Evolutionary conservation across 2,888 invertebrate species (phyloP), one percentile per base, ranked within the genome.

Genomic region (Pollenia amentaria): DNA sequence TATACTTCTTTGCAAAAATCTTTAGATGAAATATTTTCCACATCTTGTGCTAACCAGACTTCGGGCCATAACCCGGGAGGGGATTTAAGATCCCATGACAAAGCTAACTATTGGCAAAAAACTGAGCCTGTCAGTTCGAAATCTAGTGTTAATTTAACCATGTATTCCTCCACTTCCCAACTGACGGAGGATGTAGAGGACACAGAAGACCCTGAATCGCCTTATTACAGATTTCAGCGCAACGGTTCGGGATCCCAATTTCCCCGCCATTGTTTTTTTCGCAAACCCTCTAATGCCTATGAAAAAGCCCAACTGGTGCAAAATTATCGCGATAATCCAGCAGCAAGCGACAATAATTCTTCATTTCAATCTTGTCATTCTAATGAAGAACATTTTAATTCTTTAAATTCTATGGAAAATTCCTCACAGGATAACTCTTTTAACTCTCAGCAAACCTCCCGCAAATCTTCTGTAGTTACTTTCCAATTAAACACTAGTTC

Each of bases 201-300:
- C 60, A 57, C 21, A 1, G 65, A 70, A 21, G 80, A 73, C 44
- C 81, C 89, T 1, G 87, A 87, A 12, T 84, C 84, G 0, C 87
- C 84, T 1, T 80, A 87, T 62, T 91, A 91, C 84, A 90, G 91
- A 18, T 93, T 93, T 88, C 91, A 92, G 83, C 91, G 92, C 6
- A 91, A 92, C 67, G 92, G 91, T n/a, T 93, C 93, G 1, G 93
- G 92, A 0, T 93, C 93, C 0, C 93, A 93, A 83, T 93, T 93
- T 84, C 90, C 92, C 0, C 90, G 93, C 0, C 92, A 93, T 83
- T 93, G 91, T 67, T 93, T 93, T 88, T 93, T 93, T 51, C 91
- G 91, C 2, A 91, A 93, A 57, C 91, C 90, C 16, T 89, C 90
- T 8, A 89, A 88, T 77, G 89, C 89, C 6, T 64, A 89, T 18